These are phyloP conservation scores for Philereme transversata DNA, from an alignment of 2,888 invertebrate species.

Conservation along the genomic window DNA sequence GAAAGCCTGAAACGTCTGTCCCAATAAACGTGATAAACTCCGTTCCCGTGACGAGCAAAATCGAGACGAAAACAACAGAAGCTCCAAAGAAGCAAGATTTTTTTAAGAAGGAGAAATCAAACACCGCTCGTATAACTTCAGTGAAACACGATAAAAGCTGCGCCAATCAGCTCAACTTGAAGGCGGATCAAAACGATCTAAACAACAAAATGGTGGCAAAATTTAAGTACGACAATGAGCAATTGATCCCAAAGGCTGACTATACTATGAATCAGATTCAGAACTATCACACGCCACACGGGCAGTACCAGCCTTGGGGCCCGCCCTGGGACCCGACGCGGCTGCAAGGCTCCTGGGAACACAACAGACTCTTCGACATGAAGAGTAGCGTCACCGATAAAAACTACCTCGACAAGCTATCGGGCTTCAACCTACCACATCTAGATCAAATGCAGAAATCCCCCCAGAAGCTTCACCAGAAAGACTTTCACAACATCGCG, in stretches of 20 bases:
- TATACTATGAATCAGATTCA: constrained; percentile 87
- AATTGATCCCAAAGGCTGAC: constrained; percentile 83
- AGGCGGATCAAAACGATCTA: constrained; percentile 77
- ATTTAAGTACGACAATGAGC: constrained; percentile 80
- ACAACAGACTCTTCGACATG: constrained; percentile 76
- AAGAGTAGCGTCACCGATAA: constrained; percentile 79
- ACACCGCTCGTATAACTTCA: constrained; percentile 61
- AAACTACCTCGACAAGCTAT: constrained; percentile 84
- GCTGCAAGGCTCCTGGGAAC: constrained; percentile 81
- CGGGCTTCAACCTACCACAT: constrained; percentile 84
- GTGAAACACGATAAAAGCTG: constrained; percentile 78
- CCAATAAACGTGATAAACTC: constrained; percentile 78
- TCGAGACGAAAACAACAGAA: constrained; percentile 68
- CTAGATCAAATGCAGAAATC: constrained; percentile 85
- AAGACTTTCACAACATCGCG: constrained; percentile 76
- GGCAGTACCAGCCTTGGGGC: constrained; percentile 84
- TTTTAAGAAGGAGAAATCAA: constrained; percentile 80
- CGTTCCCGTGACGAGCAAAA: constrained; percentile 64
- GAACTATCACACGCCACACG: constrained; percentile 86
- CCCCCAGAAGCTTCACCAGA: constrained; percentile 84
- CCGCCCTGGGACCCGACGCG: constrained; percentile 84
- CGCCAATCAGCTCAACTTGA: constrained; percentile 62
- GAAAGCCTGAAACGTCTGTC: constrained; percentile 76
- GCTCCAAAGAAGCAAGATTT: constrained; percentile 79
- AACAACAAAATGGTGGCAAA: constrained; percentile 81